Evolutionary conservation across 92 coral and sea anemone species (phyloP).

Genomic region (Porites divaricata): DNA sequence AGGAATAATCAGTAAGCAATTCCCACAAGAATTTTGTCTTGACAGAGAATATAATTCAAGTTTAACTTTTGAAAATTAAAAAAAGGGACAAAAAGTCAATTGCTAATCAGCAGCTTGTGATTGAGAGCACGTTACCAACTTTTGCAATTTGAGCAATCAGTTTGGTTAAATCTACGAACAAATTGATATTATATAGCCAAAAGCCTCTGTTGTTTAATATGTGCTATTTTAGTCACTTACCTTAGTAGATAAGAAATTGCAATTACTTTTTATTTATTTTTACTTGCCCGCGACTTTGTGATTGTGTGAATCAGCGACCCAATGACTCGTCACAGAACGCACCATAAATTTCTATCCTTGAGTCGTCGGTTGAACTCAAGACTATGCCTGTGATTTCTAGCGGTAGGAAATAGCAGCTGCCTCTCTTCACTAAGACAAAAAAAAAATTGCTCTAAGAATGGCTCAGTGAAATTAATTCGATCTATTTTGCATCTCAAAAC

Average conservation of each 20-base stretch:
- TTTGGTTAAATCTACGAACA: slow-evolving; percentile 13
- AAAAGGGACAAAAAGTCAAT: background rate
- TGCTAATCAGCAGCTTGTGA: background rate
- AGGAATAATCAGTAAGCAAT: background rate
- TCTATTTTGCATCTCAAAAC: slow-evolving; percentile 50
- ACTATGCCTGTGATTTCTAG: background rate
- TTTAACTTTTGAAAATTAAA: background rate
- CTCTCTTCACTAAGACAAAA: background rate
- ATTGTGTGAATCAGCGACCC: background rate
- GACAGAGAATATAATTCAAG: slow-evolving; percentile 3
- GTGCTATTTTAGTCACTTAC: background rate
- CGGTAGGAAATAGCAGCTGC: slow-evolving; percentile 36
- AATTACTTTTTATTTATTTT: slow-evolving; percentile 5
- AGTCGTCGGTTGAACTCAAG: too few relatives aligned
- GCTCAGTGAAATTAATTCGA: slow-evolving; percentile 36
- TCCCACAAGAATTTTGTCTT: background rate
- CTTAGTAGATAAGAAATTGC: background rate
- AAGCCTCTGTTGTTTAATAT: background rate
- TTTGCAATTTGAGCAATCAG: background rate
- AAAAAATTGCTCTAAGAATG: background rate
- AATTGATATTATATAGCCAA: background rate
- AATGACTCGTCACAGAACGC: background rate
- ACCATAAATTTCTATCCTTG: too few relatives aligned
- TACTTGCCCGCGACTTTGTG: slow-evolving; percentile 5
- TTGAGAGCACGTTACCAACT: background rate